Evolutionary conservation across 2,888 invertebrate species (phyloP), one percentile per base, ranked within the genome.

Genomic region (Cheilosia pagana): DNA sequence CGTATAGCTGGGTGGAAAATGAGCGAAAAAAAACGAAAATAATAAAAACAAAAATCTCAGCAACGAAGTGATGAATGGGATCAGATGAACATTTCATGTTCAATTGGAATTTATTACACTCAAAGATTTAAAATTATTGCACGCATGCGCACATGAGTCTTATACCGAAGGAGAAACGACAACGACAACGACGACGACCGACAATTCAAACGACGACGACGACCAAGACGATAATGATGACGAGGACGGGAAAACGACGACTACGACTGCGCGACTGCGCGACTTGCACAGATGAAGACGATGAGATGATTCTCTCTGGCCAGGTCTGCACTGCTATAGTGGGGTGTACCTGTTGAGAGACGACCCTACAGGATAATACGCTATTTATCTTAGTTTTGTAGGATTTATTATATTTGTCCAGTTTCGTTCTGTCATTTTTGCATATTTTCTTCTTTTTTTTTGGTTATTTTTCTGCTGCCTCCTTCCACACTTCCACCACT

Each of bases 11-110:
- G 19, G 19, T 4, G 8, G 2, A 16, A 31, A 31, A 48, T 21
- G 21, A 50, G 48, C 2, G 10, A 2, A 3, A 23, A 52, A 35
- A 53, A 67, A n/a, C n/a, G n/a, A n/a, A n/a, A n/a, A n/a, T n/a
- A n/a, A n/a, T n/a, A n/a, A 67, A 50, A 41, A 35, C 16, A 57
- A 43, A 21, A 52, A 50, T 16, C 53, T 68, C 41, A 53, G 28
- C 57, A 77, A 70, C 76, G 39, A 76, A 86, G 79, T 86, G 86
- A 86, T 86, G 83, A 86, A 86, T 83, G 83, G 86, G 75, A 86
- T 86, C 79, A 79, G 86, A 86, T 86, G 86, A 83, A 83, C 83
- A 79, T 86, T 85, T 86, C 79, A 83, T 86, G 86, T 86, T 83
- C 83, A 83, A 75, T 86, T 86, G 83, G 83, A 83, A 86, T 86